Percentiles rank a stretch among this genome's conserved stretches.
These are phyloP conservation scores for Cololabis saira DNA, from an alignment of 2,113 vertebrate genomes.

Conservation along the genomic window DNA sequence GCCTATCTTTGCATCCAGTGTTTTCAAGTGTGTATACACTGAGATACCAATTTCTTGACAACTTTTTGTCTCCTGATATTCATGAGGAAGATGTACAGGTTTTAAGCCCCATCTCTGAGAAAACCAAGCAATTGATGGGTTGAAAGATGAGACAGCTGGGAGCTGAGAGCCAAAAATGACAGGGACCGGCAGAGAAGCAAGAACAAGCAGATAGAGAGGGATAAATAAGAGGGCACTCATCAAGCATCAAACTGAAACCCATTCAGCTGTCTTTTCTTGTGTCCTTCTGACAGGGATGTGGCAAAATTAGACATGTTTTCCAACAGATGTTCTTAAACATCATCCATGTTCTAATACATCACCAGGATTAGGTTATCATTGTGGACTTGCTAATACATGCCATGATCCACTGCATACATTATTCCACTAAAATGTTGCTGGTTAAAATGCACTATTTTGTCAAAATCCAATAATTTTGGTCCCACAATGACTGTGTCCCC, in stretches of 20 bases:
- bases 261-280: constrained; percentile 44
- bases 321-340: too few relatives aligned
- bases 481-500: background rate
- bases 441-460: constrained; percentile 4
- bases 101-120: constrained; percentile 72
- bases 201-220: constrained; percentile 49
- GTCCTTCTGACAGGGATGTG: constrained; percentile 12
- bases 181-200: constrained; percentile 42
- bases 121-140: constrained; percentile 68
- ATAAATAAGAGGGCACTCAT: constrained; percentile 42
- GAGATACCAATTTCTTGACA: constrained; percentile 28
- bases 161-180: constrained; percentile 58
- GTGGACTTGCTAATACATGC: constrained; percentile 11
- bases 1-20: constrained; percentile 38
- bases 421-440: constrained; percentile 2
- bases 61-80: constrained; percentile 64
- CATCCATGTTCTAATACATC: too few relatives aligned
- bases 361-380: constrained; percentile 52
- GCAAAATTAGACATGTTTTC: constrained; percentile 4
- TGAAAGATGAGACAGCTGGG: constrained; percentile 43
- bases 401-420: background rate
- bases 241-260: constrained; percentile 44
- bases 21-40: constrained; percentile 21
- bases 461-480: constrained; percentile 3
- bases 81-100: constrained; percentile 66